phyloP scores from a whole-genome alignment of 1,140 invertebrate genomes.

The Drosophila navojoa region DNA sequence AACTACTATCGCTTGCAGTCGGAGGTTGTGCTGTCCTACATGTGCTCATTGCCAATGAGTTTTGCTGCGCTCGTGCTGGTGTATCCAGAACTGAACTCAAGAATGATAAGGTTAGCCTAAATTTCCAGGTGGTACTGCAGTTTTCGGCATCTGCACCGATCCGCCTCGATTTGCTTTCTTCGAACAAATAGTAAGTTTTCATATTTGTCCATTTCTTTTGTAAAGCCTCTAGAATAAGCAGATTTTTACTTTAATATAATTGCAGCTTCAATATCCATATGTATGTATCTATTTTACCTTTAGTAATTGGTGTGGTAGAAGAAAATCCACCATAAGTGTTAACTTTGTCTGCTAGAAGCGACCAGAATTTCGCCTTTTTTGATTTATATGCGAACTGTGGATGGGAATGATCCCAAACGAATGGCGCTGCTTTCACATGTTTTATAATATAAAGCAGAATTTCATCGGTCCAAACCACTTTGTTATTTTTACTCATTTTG shows the following conservation, averaged over 20 bases:
- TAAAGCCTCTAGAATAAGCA: constrained; percentile 21
- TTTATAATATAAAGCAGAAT: constrained; percentile 42
- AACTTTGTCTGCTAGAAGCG: constrained; percentile 34
- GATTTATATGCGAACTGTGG: constrained; percentile 36
- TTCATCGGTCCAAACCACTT: constrained; percentile 45
- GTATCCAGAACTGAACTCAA: constrained; percentile 6
- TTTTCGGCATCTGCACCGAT: constrained; percentile 28
- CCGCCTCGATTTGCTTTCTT: constrained; percentile 40
- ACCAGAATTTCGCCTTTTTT: constrained; percentile 44
- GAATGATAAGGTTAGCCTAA: constrained; percentile 27
- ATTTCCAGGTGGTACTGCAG: constrained; percentile 37
- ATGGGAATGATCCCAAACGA: constrained; percentile 42
- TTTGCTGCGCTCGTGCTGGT: neutral
- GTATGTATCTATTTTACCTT: constrained; percentile 16
- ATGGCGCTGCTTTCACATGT: constrained; percentile 38
- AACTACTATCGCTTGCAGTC: constrained; percentile 20
- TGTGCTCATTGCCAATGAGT: neutral
- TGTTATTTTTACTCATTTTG: constrained; percentile 49
- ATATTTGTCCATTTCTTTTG: constrained; percentile 50
- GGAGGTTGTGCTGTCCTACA: neutral
- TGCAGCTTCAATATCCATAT: neutral
- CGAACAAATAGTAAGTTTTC: constrained; percentile 46
- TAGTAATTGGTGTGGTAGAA: constrained; percentile 33
- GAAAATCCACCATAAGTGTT: constrained; percentile 18
- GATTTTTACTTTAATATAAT: constrained; percentile 2